phyloP scores from a whole-genome alignment of 2,888 invertebrate genomes.

The Watsonalla binaria region DNA sequence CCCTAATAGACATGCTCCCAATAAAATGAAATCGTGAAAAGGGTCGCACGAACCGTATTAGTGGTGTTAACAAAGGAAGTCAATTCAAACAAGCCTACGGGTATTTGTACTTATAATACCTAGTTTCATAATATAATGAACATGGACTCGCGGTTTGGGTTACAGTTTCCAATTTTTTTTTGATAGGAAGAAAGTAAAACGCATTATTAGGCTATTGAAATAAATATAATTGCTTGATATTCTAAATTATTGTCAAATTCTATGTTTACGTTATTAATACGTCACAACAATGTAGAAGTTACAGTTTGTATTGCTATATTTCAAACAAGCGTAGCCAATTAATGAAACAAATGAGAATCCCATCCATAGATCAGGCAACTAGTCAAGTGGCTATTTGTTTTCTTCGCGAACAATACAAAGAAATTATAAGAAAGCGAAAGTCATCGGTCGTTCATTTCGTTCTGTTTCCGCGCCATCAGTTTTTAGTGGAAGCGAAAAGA shows the following conservation, averaged over 20 bases:
- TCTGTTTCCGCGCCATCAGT: conserved; percentile 62
- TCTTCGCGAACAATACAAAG: conserved; percentile 52
- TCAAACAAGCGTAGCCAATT: not conserved
- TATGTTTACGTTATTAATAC: too few species aligned
- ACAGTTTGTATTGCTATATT: conserved; percentile 5
- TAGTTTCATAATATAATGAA: too few species aligned
- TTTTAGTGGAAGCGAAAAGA: conserved; percentile 51
- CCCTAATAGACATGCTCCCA: not conserved
- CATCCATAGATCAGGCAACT: conserved; percentile 42
- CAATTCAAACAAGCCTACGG: not conserved
- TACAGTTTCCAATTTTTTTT: too few species aligned
- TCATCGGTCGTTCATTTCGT: conserved; percentile 70
- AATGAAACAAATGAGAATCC: conserved; percentile 35
- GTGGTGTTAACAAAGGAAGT: not conserved
- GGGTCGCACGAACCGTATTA: not conserved
- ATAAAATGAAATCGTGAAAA: not conserved
- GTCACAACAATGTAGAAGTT: not conserved
- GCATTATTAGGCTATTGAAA: too few species aligned
- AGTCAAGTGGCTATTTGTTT: conserved; percentile 42
- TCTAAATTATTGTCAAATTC: too few species aligned
- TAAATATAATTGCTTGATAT: too few species aligned
- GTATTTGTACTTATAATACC: not conserved
- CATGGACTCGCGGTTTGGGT: too few species aligned
- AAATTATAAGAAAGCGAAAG: conserved; percentile 64
- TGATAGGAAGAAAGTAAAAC: too few species aligned